Conservation (phyloP, 2,888 invertebrate genomes). For the Strigamia crassipes region DNA sequence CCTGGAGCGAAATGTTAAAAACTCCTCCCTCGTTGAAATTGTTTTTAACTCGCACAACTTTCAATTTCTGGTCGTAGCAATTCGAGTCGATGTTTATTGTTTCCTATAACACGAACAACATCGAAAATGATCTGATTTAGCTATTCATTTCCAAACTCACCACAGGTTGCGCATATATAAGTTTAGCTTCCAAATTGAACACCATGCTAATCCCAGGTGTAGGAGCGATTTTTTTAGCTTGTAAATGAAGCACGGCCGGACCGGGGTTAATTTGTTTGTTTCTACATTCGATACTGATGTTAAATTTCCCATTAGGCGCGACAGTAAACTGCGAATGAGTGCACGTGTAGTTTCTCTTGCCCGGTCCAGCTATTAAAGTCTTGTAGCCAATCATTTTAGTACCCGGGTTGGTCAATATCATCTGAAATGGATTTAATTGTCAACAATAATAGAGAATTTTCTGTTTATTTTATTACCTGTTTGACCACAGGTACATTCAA, state of each 20-base stretch:
- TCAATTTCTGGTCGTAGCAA: slow-evolving; percentile 18
- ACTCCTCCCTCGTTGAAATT: not conserved
- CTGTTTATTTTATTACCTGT: slow-evolving; percentile 1
- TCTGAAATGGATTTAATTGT: not conserved
- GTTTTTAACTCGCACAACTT: slow-evolving; percentile 15
- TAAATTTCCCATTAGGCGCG: slow-evolving; percentile 39
- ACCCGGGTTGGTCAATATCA: not conserved
- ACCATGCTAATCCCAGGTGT: slow-evolving; percentile 13
- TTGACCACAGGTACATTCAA: not conserved
- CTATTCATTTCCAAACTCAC: not conserved
- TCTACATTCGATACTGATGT: slow-evolving; percentile 4
- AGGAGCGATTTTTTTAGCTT: not conserved
- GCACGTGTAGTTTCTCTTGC: not conserved
- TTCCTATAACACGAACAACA: slow-evolving; percentile 2
- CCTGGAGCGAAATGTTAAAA: not conserved
- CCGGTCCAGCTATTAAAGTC: not conserved
- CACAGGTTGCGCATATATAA: not conserved
- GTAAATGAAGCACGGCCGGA: not conserved
- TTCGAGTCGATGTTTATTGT: not conserved
- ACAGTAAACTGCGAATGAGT: not conserved
- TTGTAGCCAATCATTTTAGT: not conserved
- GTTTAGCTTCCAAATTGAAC: slow-evolving; percentile 29
- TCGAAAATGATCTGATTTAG: not conserved
- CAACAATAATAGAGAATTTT: not conserved
- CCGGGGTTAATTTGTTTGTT: not conserved